These are phyloP conservation scores for Propithecus perrieri DNA, from an alignment of 2,797 vertebrate genomes.

Conservation along the genomic window DNA sequence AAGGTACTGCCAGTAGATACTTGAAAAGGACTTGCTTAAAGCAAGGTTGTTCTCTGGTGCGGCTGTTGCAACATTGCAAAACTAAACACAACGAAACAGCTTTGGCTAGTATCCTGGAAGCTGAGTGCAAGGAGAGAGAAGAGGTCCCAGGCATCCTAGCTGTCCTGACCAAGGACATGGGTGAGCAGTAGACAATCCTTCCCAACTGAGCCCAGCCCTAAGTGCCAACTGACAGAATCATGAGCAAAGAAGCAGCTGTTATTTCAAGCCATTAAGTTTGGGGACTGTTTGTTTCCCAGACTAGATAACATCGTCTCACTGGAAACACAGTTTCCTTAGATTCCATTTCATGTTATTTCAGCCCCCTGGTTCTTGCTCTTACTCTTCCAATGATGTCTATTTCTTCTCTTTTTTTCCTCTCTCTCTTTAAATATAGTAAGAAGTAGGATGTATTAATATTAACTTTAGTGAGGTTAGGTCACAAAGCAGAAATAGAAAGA, in stretches of 20 bases:
- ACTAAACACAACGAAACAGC: background rate
- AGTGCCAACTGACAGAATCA: background rate
- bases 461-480: background rate
- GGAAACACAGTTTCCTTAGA: background rate
- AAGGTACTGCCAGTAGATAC: background rate
- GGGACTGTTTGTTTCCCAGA: background rate
- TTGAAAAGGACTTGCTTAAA: background rate
- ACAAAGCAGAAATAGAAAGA: background rate
- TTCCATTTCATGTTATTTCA: background rate
- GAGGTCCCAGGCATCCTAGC: no score
- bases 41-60: background rate
- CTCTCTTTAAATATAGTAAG: background rate
- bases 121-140: background rate
- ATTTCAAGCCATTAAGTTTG: background rate
- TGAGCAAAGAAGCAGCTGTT: background rate
- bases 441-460: background rate
- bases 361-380: background rate
- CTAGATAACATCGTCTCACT: background rate
- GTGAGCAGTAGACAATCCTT: background rate
- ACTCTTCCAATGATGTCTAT: background rate
- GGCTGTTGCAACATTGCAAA: background rate
- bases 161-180: background rate
- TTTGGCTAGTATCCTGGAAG: background rate
- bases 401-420: background rate
- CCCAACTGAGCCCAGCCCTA: background rate